These are phyloP conservation scores for Sakesphorus luctuosus DNA, from an alignment of 2,113 vertebrate genomes.

Conservation along the genomic window DNA sequence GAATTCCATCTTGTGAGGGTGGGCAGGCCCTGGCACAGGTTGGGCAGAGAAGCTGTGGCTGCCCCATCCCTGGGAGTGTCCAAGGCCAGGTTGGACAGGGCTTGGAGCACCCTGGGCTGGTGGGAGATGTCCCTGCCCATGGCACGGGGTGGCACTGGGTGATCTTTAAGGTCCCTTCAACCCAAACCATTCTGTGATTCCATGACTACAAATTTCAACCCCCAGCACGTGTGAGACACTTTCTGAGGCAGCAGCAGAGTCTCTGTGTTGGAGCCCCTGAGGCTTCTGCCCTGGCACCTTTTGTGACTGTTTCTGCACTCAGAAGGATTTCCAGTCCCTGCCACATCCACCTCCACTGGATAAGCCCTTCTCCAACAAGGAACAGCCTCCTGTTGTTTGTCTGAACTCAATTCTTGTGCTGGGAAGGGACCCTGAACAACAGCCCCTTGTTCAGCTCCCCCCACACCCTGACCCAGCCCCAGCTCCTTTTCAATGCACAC, in stretches of 20 bases:
- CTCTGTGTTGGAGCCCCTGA: background rate
- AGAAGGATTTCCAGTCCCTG: background rate
- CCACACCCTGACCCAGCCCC: background rate
- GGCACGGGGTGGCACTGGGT: background rate
- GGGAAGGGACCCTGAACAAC: background rate
- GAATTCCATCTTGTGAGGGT: accelerated
- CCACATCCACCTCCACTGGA: background rate
- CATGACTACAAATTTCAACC: accelerated
- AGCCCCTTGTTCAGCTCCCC: background rate
- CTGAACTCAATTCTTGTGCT: background rate
- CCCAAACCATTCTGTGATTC: background rate
- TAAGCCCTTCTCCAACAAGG: accelerated
- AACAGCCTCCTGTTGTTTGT: conserved; percentile 6
- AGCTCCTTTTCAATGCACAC: background rate
- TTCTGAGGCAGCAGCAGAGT: accelerated
- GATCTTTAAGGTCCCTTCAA: background rate
- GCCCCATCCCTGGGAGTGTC: background rate
- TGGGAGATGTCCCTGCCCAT: background rate
- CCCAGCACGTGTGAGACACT: accelerated
- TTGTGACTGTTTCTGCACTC: background rate
- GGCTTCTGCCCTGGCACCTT: background rate
- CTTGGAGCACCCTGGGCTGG: background rate
- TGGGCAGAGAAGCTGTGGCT: background rate
- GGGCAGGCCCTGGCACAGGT: no score
- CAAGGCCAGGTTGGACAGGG: background rate